phyloP scores from a whole-genome alignment of 2,888 invertebrate species.

The Hyalella azteca region DNA sequence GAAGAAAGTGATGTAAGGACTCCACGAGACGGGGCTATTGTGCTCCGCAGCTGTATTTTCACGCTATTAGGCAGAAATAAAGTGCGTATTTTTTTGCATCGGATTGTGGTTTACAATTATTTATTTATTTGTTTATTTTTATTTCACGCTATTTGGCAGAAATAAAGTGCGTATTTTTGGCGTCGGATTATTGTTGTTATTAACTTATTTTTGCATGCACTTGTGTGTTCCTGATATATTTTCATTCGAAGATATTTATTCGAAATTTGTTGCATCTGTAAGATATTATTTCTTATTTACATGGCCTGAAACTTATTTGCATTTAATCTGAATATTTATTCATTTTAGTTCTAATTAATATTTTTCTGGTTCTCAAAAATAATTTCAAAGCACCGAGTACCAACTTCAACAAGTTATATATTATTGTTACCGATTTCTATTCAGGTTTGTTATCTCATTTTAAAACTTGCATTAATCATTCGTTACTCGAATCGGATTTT shows the following conservation, averaged over 20 bases:
- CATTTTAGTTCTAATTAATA: too few relatives aligned
- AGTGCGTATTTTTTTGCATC: neutral
- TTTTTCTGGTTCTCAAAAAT: too few relatives aligned
- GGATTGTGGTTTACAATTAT: too few relatives aligned
- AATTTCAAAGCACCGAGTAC: neutral
- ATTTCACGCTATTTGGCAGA: neutral
- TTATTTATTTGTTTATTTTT: too few relatives aligned
- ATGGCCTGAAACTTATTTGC: too few relatives aligned
- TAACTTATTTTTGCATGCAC: too few relatives aligned
- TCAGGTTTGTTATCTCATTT: neutral
- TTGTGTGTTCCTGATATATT: too few relatives aligned
- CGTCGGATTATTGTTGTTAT: too few relatives aligned
- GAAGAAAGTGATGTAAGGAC: conserved; percentile 33
- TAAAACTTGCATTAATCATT: neutral
- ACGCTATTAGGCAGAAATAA: neutral
- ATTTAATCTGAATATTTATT: too few relatives aligned
- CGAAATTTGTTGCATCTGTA: too few relatives aligned
- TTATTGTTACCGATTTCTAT: neutral
- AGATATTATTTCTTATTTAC: too few relatives aligned
- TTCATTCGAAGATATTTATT: neutral
- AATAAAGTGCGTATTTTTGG: neutral
- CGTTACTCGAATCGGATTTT: too few relatives aligned
- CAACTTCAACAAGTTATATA: neutral
- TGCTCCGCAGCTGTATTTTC: neutral
- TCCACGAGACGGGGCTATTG: neutral